Base-by-base conservation (phyloP, 2,797 vertebrate genomes). In the Lophius americanus region DNA sequence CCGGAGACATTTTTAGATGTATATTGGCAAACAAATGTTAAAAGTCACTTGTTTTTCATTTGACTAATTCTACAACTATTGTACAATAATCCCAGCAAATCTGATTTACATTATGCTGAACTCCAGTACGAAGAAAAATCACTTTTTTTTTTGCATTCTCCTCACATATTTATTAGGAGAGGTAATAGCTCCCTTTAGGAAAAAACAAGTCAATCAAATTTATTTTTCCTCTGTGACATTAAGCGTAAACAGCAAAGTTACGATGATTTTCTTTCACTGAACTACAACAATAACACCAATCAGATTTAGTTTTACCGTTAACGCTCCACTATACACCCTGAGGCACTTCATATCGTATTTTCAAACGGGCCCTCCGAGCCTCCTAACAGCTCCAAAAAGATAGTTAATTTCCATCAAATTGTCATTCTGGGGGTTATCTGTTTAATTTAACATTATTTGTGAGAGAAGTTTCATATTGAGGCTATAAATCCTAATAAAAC, bases 361-460 rank as follows among this genome's bases (percentile, higher is more conserved):
- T 61, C 37, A 53, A 3, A 51, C 11, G 47, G 57, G 11, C 37
- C 23, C 44, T 38, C 23, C 3, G 38, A 60, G 9, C 8, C 35
- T 13, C 38, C 6, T 41, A 2, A 51, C 52, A 59, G 33, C 51
- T 52, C 49, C 51, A 41, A 39, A 23, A 11, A 3, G 4, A 7
- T 23, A 59, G 50, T 63, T 76, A 1, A 48, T 59, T 59, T 69
- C 51, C 57, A 72, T 10, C 9, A 51, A 7, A 5, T 50, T 35
- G 51, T 69, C 14, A 64, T 72, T 4, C 23, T 4, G 2, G 10
- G 52, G 9, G 10, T 13, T 46, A 67, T 70, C 33, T 4, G 11
- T 62, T 68, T 58, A 35, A 64, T 67, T 70, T 70, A 1, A 42
- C 10, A 44, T n/a, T 3, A 68, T 67, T 69, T 73, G 51, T 75